phyloP scores from a whole-genome alignment of 2,113 vertebrate species.

The Cichladusa arquata region DNA sequence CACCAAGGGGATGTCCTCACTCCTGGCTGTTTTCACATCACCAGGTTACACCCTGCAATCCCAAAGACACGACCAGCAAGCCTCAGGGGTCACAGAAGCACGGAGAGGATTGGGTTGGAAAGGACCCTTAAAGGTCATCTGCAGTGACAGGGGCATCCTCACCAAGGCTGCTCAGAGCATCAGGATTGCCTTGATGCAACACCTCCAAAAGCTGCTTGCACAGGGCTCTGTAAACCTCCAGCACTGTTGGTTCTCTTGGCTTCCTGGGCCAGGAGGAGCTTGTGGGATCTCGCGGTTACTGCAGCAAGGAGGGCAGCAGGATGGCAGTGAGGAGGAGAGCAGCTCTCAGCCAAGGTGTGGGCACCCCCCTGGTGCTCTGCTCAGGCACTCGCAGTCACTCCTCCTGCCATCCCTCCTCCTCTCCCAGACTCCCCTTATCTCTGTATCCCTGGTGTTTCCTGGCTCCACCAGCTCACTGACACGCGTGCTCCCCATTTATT shows the following conservation, averaged over 20 bases:
- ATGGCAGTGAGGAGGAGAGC: neutral
- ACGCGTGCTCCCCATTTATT: fast-evolving
- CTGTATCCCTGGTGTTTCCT: neutral
- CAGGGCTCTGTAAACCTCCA: neutral
- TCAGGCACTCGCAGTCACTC: fast-evolving
- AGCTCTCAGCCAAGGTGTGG: neutral
- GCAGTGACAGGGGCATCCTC: neutral
- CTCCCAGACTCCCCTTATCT: neutral
- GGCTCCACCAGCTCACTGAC: neutral
- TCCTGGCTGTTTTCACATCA: neutral
- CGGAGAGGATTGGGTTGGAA: neutral
- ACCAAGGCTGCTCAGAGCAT: neutral
- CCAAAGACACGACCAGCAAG: neutral
- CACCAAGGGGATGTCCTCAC: neutral
- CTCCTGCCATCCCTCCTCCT: neutral
- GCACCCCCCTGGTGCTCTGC: neutral
- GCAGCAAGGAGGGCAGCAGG: neutral
- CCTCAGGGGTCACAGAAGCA: neutral
- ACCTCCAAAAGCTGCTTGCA: neutral
- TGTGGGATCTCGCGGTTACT: neutral
- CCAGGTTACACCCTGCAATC: neutral
- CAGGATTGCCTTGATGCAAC: neutral
- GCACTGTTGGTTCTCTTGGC: neutral
- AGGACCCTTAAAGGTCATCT: neutral
- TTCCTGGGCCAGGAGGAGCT: neutral